Conservation (phyloP, 2,888 invertebrate genomes). For the Unio pictorum region DNA sequence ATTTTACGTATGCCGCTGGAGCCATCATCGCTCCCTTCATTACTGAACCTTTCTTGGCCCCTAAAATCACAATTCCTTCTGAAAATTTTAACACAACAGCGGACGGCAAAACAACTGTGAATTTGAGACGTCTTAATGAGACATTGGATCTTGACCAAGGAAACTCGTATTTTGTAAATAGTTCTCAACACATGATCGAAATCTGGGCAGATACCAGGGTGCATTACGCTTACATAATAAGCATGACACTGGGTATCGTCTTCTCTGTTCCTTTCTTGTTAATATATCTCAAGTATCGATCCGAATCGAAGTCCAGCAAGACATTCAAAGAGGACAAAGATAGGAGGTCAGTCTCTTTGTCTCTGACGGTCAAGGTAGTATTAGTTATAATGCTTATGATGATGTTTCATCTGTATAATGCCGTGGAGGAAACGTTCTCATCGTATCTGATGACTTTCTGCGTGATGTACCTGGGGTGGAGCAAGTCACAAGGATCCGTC, state of each 20-base stretch:
- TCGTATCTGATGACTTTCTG: constrained; percentile 31
- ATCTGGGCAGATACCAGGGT: constrained; percentile 16
- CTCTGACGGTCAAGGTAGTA: too few species aligned
- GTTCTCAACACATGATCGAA: neutral
- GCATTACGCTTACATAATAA: constrained; percentile 34
- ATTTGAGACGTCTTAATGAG: neutral
- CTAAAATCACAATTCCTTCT: neutral
- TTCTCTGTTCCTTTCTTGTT: constrained; percentile 28
- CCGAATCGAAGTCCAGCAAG: too few species aligned
- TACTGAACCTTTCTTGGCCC: constrained; percentile 17
- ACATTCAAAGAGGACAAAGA: too few species aligned
- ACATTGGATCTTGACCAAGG: neutral
- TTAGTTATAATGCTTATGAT: constrained; percentile 21
- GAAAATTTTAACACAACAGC: neutral
- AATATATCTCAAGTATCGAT: too few species aligned
- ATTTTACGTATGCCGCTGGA: constrained; percentile 26
- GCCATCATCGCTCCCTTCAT: constrained; percentile 21
- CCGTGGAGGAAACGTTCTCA: constrained; percentile 30
- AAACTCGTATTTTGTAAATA: neutral
- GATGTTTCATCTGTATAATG: constrained; percentile 39
- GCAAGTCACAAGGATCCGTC: constrained; percentile 19
- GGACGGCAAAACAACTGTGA: neutral
- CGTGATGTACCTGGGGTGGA: constrained; percentile 22
- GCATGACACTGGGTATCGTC: constrained; percentile 23
- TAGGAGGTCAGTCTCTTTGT: too few species aligned